Evolutionary conservation across 2,113 vertebrate genomes (phyloP).

Genomic region (Gorsachius goisagi): DNA sequence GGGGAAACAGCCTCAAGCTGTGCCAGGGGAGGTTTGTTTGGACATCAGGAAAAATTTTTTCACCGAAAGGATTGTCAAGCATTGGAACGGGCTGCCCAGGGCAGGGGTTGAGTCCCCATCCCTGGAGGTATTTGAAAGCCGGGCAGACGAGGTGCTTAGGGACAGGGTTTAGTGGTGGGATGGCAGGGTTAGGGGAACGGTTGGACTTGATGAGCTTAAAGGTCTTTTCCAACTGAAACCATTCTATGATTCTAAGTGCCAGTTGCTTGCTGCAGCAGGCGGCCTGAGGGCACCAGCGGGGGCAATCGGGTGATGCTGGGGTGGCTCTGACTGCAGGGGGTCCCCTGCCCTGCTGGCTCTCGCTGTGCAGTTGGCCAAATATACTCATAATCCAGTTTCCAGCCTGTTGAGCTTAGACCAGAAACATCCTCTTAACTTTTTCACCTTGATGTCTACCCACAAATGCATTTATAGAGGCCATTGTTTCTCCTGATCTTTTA

Average conservation of each 20-base stretch:
- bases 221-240: too few species aligned
- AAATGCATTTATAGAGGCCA: neutral
- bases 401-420: neutral
- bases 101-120: too few species aligned
- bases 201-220: too few species aligned
- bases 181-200: too few species aligned
- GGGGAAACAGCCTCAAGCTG: too few species aligned
- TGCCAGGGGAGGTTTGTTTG: too few species aligned
- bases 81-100: too few species aligned
- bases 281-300: neutral
- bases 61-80: too few species aligned
- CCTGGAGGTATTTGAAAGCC: too few species aligned
- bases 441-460: neutral
- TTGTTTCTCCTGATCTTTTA: neutral
- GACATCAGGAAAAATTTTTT: too few species aligned
- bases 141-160: too few species aligned
- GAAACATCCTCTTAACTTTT: neutral
- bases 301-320: neutral
- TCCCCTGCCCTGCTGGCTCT: neutral
- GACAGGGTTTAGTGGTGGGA: too few species aligned
- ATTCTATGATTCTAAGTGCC: neutral
- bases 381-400: neutral
- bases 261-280: neutral
- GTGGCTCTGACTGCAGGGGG: neutral
- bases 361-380: neutral